These are phyloP conservation scores for Ptiloglossa arizonensis DNA, from an alignment of 1,140 invertebrate genomes.

Conservation along the genomic window DNA sequence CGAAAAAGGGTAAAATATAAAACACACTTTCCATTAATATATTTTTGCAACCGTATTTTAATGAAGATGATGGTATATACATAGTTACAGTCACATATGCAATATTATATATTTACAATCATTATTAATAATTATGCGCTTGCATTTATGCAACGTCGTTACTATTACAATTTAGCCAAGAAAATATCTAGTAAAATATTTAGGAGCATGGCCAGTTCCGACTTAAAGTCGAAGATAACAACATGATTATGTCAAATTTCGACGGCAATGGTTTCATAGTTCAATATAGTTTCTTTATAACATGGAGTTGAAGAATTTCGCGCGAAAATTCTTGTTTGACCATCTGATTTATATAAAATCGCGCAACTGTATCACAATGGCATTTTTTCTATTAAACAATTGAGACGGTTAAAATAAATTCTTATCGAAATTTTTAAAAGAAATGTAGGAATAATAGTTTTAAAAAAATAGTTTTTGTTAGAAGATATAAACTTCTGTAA, in stretches of 20 bases:
- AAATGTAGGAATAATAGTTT: not conserved
- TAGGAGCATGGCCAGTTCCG: not conserved
- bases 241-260: conserved; percentile 47
- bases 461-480: conserved; percentile 27
- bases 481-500: conserved; percentile 23
- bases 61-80: conserved; percentile 67
- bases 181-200: conserved; percentile 50
- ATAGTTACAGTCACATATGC: conserved; percentile 72
- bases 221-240: conserved; percentile 11
- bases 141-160: conserved; percentile 5
- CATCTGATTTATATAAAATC: conserved; percentile 28
- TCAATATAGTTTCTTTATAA: conserved; percentile 9
- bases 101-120: conserved; percentile 63
- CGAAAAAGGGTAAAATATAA: not conserved
- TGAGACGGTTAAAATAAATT: not conserved
- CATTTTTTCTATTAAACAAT: not conserved
- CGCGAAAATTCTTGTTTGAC: not conserved
- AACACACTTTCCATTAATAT: not conserved
- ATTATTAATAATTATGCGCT: conserved; percentile 19
- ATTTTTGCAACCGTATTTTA: conserved; percentile 62
- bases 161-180: not conserved
- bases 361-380: conserved; percentile 18
- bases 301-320: not conserved
- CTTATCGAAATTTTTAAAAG: not conserved
- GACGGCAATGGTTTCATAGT: conserved; percentile 19